A percentile compares a stretch with the other conserved stretches of the same genome.
Evolutionary conservation across 2,113 vertebrate genomes (phyloP).

Genomic region (Pungitius pungitius): DNA sequence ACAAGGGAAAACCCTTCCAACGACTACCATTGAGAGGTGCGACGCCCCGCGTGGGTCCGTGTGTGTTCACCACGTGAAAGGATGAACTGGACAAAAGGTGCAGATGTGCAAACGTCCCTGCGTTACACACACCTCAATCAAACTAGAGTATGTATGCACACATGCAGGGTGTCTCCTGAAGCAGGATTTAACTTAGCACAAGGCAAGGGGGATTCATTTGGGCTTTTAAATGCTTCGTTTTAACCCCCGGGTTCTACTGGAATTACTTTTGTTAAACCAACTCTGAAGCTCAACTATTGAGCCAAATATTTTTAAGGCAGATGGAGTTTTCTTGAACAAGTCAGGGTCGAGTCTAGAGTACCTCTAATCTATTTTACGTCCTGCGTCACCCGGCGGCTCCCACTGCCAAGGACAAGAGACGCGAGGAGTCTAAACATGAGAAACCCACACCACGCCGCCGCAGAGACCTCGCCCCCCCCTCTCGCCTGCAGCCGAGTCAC

Average conservation of each 20-base stretch:
- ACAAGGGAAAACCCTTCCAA: slow-evolving; percentile 63
- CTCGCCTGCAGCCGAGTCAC: too few species aligned
- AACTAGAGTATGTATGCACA: background rate
- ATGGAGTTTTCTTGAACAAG: too few species aligned
- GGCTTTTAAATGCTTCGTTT: background rate
- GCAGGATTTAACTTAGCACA: background rate
- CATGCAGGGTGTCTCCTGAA: background rate
- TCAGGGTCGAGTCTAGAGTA: too few species aligned
- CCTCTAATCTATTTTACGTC: too few species aligned
- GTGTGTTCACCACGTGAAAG: too few species aligned
- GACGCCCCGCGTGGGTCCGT: too few species aligned
- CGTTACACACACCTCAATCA: slow-evolving; percentile 13
- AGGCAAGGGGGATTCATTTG: background rate
- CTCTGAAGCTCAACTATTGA: background rate
- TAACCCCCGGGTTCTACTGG: background rate
- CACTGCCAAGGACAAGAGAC: too few species aligned
- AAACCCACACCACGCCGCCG: too few species aligned
- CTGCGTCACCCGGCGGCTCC: too few species aligned
- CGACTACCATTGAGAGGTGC: slow-evolving; percentile 24
- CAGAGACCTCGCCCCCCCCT: too few species aligned
- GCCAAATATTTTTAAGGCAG: too few species aligned
- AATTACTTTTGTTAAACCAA: background rate
- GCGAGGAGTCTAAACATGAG: too few species aligned
- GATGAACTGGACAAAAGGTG: background rate
- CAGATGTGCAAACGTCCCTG: background rate